These are phyloP conservation scores for Folsomia manolachei DNA, from an alignment of 2,888 invertebrate species.

Conservation along the genomic window DNA sequence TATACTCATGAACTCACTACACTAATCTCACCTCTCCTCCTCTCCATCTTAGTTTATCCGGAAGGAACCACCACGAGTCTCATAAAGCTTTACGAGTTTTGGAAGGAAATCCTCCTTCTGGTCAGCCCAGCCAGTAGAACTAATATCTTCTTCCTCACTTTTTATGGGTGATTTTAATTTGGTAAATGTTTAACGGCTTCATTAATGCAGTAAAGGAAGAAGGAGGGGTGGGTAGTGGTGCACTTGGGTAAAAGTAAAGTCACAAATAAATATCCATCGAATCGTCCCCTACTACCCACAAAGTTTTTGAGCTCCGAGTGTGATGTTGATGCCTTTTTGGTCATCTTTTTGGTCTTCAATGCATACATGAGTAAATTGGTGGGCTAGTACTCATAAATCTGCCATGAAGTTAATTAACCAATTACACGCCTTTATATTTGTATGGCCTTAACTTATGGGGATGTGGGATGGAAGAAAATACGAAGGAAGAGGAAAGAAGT, in stretches of 20 bases:
- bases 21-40: no score
- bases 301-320: background rate
- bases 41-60: no score
- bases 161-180: constrained; percentile 17
- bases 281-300: background rate
- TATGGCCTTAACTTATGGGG: constrained; percentile 30
- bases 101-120: constrained; percentile 7
- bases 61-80: constrained; percentile 6
- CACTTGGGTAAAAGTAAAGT: background rate
- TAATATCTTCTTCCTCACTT: background rate
- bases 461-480: no score
- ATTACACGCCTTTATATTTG: constrained; percentile 40
- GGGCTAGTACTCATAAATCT: constrained; percentile 38
- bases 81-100: constrained; percentile 6
- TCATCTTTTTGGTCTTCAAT: constrained; percentile 5
- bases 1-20: no score
- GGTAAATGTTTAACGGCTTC: constrained; percentile 17
- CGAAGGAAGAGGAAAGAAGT: background rate
- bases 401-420: constrained; percentile 44
- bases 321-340: constrained; percentile 9
- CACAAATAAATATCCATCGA: constrained; percentile 8
- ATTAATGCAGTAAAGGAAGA: constrained; percentile 15
- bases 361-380: constrained; percentile 15
- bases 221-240: background rate
- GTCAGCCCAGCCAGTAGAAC: background rate